Base-by-base conservation (phyloP, 2,888 invertebrate species). In the Pseudolycoriella hygida region DNA sequence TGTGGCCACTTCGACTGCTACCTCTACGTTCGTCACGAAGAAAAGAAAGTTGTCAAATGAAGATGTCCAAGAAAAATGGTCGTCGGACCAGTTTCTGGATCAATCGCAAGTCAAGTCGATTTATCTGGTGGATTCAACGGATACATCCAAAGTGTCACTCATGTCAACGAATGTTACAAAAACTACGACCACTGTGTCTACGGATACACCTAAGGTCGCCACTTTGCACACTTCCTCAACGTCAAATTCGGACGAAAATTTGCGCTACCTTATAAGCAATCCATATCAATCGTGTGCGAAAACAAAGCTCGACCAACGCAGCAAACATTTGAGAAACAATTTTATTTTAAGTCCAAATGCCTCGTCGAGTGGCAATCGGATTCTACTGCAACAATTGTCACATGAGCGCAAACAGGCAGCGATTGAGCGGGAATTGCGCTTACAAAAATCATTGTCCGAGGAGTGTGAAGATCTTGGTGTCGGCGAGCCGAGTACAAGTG, bases 381-480 rank as follows among this genome's bases (percentile, higher is more conserved):
- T 39, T 17, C 17, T 46, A 17, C 41, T 46, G 44, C 25, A 40
- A 17, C 45, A 45, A 30, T 30, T 45, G 14, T 46, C 20, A 50
- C 31, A 59, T 47, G 60, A 65, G 52, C 60, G 69, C 46, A 69
- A 69, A 51, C 67, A 70, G 25, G 71, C 70, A 1, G 68, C 71
- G 1, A 56, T 73, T 15, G 73, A 73, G 51, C 62, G 71, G 39
- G 73, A 74, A 51, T 53, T 74, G 37, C 64, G 67, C 43, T 60
- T 73, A 5, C 74, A 81, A 66, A 82, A 81, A 59, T 80, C 80
- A 11, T 61, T 83, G 12, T 80, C 81, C 0, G 82, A 83, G 57
- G 83, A 83, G 60, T 82, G 82, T 59, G 81, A 81, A 55, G 82
- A 83, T 57, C 66, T 82, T 11, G 82, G 83, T 3, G 82, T 83